Evolutionary conservation across 2,888 invertebrate species (phyloP).

Genomic region (Ichneumon xanthorius): DNA sequence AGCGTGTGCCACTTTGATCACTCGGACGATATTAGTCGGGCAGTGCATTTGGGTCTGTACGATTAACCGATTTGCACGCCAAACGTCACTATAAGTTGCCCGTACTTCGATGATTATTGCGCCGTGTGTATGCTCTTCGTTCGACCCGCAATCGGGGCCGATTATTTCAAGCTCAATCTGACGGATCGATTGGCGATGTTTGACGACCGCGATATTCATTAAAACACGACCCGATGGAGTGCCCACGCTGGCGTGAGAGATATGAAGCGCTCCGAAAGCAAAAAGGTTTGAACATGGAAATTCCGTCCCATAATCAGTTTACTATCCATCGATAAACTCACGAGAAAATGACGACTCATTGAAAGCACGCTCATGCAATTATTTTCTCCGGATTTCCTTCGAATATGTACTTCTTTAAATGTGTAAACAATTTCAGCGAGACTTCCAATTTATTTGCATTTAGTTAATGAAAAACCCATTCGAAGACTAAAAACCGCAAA

Average conservation of each 20-base stretch:
- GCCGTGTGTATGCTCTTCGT: neutral
- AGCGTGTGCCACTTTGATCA: neutral
- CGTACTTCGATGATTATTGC: neutral
- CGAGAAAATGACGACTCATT: neutral
- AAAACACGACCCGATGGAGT: neutral
- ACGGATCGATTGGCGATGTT: too few relatives aligned
- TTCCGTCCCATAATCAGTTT: neutral
- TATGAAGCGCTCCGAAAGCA: neutral
- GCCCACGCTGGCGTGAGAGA: neutral
- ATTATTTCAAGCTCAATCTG: conserved; percentile 13
- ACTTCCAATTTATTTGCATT: too few relatives aligned
- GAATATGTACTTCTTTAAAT: too few relatives aligned
- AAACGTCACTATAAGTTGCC: neutral
- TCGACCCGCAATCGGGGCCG: conserved; percentile 3
- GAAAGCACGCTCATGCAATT: neutral
- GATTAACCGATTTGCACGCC: neutral
- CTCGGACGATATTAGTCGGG: neutral
- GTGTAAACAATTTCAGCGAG: too few relatives aligned
- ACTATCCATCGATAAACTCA: neutral
- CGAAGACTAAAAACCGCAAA: too few relatives aligned
- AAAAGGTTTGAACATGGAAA: neutral
- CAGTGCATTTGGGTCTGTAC: neutral
- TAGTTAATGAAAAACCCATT: too few relatives aligned
- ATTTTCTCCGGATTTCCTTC: neutral
- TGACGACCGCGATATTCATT: conserved; percentile 16